A percentile compares a stretch with the other conserved stretches of the same genome.
Conservation (phyloP, 2,113 vertebrate species). For the Egretta garzetta region DNA sequence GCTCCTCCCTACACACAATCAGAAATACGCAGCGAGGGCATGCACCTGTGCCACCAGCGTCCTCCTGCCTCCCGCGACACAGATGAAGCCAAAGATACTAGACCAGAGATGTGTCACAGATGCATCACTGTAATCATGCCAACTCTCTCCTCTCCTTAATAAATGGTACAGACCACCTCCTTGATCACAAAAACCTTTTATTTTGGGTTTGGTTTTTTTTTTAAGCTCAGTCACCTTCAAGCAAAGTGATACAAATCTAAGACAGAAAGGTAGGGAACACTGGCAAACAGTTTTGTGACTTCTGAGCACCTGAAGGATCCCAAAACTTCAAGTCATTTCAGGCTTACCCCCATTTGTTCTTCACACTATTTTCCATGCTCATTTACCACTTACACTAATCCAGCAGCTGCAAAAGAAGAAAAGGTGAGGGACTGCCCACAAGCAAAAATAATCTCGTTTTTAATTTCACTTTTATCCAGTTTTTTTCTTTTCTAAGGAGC, state of each 20-base stretch:
- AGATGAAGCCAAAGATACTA: not conserved
- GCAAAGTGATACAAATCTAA: not conserved
- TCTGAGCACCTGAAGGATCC: not conserved
- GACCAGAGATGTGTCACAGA: not conserved
- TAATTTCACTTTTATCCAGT: not conserved
- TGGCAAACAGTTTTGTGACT: not conserved
- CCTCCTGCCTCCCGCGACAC: fast-evolving
- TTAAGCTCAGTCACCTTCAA: not conserved
- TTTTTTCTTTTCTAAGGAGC: not conserved
- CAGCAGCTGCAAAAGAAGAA: not conserved
- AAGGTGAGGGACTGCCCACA: not conserved
- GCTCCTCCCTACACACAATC: not conserved
- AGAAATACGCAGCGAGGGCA: not conserved
- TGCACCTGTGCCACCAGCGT: fast-evolving
- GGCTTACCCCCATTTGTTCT: not conserved
- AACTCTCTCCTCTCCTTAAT: not conserved
- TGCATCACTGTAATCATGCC: not conserved
- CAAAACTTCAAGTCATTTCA: not conserved
- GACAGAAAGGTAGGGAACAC: not conserved
- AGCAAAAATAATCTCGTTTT: not conserved
- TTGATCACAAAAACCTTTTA: not conserved
- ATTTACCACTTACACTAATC: not conserved
- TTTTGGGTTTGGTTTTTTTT: not conserved
- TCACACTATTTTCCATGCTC: not conserved
- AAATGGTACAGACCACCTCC: not conserved